Percentiles rank a stretch among this genome's conserved stretches.
Evolutionary conservation across 1,140 invertebrate species (phyloP).

Genomic region (Parapsyche elsis): DNA sequence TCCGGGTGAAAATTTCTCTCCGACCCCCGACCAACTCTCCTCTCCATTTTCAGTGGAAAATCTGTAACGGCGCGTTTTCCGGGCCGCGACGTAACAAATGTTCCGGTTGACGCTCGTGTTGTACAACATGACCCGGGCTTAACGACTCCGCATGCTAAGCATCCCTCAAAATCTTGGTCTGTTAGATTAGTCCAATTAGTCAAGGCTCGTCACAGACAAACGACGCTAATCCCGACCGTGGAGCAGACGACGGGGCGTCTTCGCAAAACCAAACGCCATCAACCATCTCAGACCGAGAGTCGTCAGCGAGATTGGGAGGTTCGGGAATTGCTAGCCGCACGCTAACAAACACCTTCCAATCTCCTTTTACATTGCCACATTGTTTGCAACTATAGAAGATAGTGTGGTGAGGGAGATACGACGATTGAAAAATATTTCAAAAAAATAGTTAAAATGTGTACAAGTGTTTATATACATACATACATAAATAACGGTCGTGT

Average conservation of each 20-base stretch:
- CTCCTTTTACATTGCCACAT: too few relatives aligned
- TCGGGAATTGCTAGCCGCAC: not conserved
- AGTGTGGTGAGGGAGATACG: too few relatives aligned
- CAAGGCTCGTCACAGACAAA: slow-evolving; percentile 52
- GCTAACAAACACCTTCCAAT: too few relatives aligned
- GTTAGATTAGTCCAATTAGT: slow-evolving; percentile 55
- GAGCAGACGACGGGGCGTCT: slow-evolving; percentile 5
- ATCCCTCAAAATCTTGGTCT: slow-evolving; percentile 50
- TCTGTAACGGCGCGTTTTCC: not conserved
- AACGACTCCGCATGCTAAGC: slow-evolving; percentile 19
- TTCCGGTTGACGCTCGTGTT: slow-evolving; percentile 31
- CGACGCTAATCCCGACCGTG: slow-evolving; percentile 38
- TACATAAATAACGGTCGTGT: too few relatives aligned
- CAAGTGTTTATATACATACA: too few relatives aligned
- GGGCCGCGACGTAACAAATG: slow-evolving; percentile 37
- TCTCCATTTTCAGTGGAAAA: too few relatives aligned
- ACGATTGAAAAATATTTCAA: too few relatives aligned
- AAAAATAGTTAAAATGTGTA: too few relatives aligned
- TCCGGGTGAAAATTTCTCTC: not conserved
- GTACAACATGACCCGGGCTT: slow-evolving; percentile 8
- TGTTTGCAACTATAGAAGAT: too few relatives aligned
- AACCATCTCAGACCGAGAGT: slow-evolving; percentile 11
- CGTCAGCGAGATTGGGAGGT: not conserved
- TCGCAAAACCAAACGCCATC: not conserved
- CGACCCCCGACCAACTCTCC: too few relatives aligned